phyloP scores from a whole-genome alignment of 1,140 invertebrate genomes.

The Grapholita molesta region DNA sequence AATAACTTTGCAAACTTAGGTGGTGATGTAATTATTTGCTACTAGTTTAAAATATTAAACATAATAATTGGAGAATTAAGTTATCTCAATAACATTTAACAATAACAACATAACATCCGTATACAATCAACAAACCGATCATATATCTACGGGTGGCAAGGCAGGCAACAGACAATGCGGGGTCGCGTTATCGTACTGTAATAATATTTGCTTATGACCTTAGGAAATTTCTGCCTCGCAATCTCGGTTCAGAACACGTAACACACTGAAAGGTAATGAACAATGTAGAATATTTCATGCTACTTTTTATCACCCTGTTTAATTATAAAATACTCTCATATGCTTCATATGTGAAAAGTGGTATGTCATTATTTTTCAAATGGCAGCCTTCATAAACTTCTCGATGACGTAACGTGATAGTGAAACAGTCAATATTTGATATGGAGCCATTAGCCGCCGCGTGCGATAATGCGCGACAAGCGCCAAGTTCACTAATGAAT shows the following conservation, averaged over 20 bases:
- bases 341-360: neutral
- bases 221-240: slow-evolving; percentile 49
- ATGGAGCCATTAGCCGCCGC: slow-evolving; percentile 51
- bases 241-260: neutral
- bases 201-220: slow-evolving; percentile 57
- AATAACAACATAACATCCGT: slow-evolving; percentile 14
- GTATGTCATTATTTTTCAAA: neutral
- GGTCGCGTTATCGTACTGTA: slow-evolving; percentile 47
- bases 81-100: slow-evolving; percentile 7
- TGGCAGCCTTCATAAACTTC: slow-evolving; percentile 27
- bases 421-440: slow-evolving; percentile 69
- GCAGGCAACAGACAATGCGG: slow-evolving; percentile 42
- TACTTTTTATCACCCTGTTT: slow-evolving; percentile 12
- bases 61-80: slow-evolving; percentile 6
- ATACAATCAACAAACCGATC: slow-evolving; percentile 10
- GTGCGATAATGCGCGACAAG: slow-evolving; percentile 51
- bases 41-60: neutral
- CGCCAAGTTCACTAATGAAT: slow-evolving; percentile 61
- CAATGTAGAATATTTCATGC: slow-evolving; percentile 12
- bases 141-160: slow-evolving; percentile 15
- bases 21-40: slow-evolving; percentile 4
- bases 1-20: neutral
- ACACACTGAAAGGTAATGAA: neutral
- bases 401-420: slow-evolving; percentile 61
- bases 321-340: slow-evolving; percentile 17